Percentiles rank a stretch among this genome's conserved stretches.
phyloP scores from a whole-genome alignment of 2,113 vertebrate species.

The Cairina moschata region DNA sequence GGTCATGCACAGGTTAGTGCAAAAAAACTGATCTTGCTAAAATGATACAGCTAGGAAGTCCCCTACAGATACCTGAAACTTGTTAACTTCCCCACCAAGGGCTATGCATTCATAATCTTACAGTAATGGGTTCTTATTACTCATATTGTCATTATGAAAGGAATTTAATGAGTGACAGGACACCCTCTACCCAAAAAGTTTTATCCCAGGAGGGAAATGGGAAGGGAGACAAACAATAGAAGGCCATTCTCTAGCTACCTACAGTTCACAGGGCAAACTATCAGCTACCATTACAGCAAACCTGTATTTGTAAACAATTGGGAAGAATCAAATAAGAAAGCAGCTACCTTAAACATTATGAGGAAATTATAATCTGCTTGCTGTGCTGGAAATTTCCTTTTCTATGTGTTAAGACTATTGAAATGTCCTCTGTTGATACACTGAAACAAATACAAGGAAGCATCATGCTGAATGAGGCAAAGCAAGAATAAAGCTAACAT shows the following conservation, averaged over 20 bases:
- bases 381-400: too few relatives aligned
- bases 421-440: accelerated
- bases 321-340: not conserved
- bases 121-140: not conserved
- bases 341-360: too few relatives aligned
- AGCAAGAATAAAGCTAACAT: not conserved
- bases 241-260: not conserved
- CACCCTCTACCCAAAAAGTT: too few relatives aligned
- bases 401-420: not conserved
- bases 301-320: not conserved
- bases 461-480: not conserved
- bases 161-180: not conserved
- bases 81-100: not conserved
- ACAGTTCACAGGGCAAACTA: not conserved
- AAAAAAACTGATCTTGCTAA: not conserved
- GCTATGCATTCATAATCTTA: not conserved
- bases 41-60: not conserved
- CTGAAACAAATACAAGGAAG: not conserved
- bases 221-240: not conserved
- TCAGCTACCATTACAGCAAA: not conserved
- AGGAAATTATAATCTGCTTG: too few relatives aligned
- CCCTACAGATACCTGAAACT: not conserved
- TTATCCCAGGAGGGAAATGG: too few relatives aligned
- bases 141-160: not conserved
- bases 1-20: not conserved